Conservation (phyloP, 2,888 invertebrate species). For the Sclerodermus sp. region DNA sequence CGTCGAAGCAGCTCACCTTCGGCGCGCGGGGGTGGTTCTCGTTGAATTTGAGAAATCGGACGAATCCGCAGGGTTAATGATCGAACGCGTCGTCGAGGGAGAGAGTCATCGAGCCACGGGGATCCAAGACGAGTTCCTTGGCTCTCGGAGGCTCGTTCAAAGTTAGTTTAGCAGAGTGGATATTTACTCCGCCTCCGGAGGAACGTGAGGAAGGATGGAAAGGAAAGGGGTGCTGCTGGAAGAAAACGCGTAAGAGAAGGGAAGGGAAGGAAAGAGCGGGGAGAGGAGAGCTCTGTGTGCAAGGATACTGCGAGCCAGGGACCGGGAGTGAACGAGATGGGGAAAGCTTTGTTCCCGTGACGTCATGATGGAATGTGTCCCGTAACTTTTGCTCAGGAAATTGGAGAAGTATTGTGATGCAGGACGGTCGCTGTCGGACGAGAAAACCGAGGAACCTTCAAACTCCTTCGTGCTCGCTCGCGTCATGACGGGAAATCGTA, state of each 20-base stretch:
- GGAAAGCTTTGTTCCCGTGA: conserved; percentile 40
- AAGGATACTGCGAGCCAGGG: conserved; percentile 6
- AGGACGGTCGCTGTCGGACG: conserved; percentile 37
- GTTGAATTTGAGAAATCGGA: too few relatives aligned
- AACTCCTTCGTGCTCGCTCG: conserved; percentile 24
- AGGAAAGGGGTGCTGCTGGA: not conserved
- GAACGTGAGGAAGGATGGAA: not conserved
- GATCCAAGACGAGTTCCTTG: not conserved
- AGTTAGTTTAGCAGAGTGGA: conserved; percentile 28
- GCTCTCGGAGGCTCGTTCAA: conserved; percentile 14
- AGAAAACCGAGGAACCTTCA: conserved; percentile 32
- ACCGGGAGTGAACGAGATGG: conserved; percentile 16
- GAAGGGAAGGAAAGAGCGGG: not conserved
- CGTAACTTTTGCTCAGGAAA: conserved; percentile 45
- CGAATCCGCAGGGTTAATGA: conserved; percentile 3
- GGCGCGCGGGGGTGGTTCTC: too few relatives aligned
- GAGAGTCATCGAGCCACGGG: not conserved
- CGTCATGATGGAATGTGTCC: conserved; percentile 44
- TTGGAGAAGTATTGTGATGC: conserved; percentile 46
- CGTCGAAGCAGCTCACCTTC: too few relatives aligned
- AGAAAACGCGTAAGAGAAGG: not conserved
- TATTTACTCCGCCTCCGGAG: conserved; percentile 23
- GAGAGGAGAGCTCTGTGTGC: not conserved
- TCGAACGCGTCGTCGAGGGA: conserved; percentile 2
- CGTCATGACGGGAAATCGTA: conserved; percentile 21